phyloP scores from a whole-genome alignment of 2,113 vertebrate genomes.

The Polypterus bichir region DNA sequence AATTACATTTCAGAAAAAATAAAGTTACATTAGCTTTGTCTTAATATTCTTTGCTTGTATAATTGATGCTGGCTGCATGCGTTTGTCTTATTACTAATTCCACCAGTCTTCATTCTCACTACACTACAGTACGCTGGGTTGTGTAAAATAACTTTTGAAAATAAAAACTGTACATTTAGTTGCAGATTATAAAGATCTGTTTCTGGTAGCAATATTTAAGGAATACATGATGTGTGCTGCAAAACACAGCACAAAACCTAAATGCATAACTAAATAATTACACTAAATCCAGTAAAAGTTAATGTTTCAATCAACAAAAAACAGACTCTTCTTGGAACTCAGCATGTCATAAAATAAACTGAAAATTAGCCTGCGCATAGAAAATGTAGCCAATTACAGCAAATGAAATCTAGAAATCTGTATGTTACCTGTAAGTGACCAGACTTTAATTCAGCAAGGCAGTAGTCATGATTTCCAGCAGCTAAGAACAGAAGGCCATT shows the following conservation, averaged over 20 bases:
- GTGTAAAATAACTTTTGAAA: too few relatives aligned
- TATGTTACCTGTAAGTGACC: slow-evolving; percentile 56
- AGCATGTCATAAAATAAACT: not conserved
- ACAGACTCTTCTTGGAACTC: not conserved
- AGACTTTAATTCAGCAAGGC: slow-evolving; percentile 58
- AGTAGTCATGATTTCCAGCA: slow-evolving; percentile 56
- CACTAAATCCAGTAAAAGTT: too few relatives aligned
- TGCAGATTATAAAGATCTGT: not conserved
- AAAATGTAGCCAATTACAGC: not conserved
- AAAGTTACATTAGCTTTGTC: too few relatives aligned
- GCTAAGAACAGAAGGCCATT: slow-evolving; percentile 74
- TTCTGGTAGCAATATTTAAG: not conserved
- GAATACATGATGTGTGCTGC: not conserved
- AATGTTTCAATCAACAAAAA: slow-evolving; percentile 5
- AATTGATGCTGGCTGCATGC: too few relatives aligned
- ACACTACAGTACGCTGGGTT: too few relatives aligned
- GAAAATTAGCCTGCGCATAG: not conserved
- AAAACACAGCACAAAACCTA: not conserved
- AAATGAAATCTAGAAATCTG: slow-evolving; percentile 1
- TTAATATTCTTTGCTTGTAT: too few relatives aligned
- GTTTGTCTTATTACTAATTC: too few relatives aligned
- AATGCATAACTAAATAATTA: too few relatives aligned
- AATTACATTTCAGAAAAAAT: too few relatives aligned
- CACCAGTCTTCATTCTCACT: too few relatives aligned
- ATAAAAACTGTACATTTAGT: too few relatives aligned